Evolutionary conservation across 2,113 vertebrate genomes (phyloP), one percentile per base, ranked within the genome.

Genomic region (Lophotis ruficrista): DNA sequence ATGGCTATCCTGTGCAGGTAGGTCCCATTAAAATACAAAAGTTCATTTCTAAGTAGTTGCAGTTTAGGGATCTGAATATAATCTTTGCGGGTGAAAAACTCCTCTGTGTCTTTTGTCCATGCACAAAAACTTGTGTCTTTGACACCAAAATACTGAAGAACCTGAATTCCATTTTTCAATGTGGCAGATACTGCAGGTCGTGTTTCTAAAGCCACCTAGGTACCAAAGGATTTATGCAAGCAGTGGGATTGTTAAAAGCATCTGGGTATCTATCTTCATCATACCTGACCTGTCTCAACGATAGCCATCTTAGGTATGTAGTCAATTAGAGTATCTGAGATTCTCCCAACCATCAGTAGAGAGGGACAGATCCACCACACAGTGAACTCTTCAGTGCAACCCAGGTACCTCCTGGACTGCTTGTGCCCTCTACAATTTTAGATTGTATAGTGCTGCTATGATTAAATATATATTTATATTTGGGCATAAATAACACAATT

Each of bases 51-150:
- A 47, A 56, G 12, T 72, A 79, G 38, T 30, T 83, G 28, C 30
- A 60, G 20, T 53, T 43, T 22, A 38, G 31, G 31, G 22, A 50
- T 69, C 43, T 19, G 3, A 57, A 37, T 38, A 14, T 12, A 37
- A 28, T 28, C 22, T 48, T 61, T 60, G 23, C 23, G 50, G 50
- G 9, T 56, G 51, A 28, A 31, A 54, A 85, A 50, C 17, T 50
- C 27, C 0, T 0, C 33, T 41, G 2, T 45, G 12, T 64, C n/a
- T 73, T 4, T 64, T 50, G 27, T 5, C 9, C 1, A 1, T 22
- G 41, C 27, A 75, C 50, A 56, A 64, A 79, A 48, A 11, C 23
- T 43, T 62, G 30, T 0, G 0, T 51, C 30, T 82, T 87, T 73
- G 50, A 77, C 25, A 58, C 27, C 27, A 45, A 89, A 76, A 37